A percentile compares a stretch with the other conserved stretches of the same genome.
Evolutionary conservation across 2,888 invertebrate species (phyloP).

Genomic region (Drosophila niveifrons): DNA sequence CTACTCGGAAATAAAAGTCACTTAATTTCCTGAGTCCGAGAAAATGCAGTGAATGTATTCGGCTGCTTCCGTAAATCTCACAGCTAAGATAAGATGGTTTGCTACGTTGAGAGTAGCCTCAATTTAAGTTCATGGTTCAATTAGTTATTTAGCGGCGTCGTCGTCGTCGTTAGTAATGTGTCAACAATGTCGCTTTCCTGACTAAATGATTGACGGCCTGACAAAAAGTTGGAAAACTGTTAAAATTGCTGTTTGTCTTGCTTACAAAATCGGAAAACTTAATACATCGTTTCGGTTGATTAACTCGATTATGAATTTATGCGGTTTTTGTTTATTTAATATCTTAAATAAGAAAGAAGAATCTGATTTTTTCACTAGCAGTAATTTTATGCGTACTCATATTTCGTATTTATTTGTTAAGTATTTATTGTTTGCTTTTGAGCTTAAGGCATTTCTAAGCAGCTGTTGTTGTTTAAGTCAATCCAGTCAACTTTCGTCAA

Average conservation of each 20-base stretch:
- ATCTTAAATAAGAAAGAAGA: conserved; percentile 17
- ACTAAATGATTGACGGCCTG: background rate
- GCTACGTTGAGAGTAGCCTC: conserved; percentile 31
- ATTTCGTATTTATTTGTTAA: conserved; percentile 3
- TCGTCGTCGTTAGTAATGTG: conserved; percentile 17
- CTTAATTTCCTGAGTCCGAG: conserved; percentile 29
- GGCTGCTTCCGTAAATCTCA: conserved; percentile 17
- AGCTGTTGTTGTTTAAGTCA: conserved; percentile 11
- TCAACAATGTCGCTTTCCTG: conserved; percentile 28
- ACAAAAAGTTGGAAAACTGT: conserved; percentile 14
- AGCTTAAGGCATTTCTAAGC: background rate
- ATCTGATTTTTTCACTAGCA: conserved; percentile 21
- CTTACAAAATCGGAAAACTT: conserved; percentile 46
- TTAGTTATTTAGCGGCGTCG: conserved; percentile 52
- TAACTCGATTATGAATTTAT: conserved; percentile 43
- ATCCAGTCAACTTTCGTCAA: background rate
- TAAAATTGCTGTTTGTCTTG: conserved; percentile 41
- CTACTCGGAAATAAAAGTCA: conserved; percentile 36
- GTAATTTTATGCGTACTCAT: conserved; percentile 31
- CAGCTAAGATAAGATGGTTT: conserved; percentile 18
- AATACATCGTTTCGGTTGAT: conserved; percentile 32
- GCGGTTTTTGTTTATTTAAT: conserved; percentile 30
- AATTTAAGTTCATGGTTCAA: conserved; percentile 78
- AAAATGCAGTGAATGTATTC: conserved; percentile 11
- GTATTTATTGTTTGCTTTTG: conserved; percentile 16